These are phyloP conservation scores for Bilobella aurantiaca DNA, from an alignment of 1,140 invertebrate species.

Conservation along the genomic window DNA sequence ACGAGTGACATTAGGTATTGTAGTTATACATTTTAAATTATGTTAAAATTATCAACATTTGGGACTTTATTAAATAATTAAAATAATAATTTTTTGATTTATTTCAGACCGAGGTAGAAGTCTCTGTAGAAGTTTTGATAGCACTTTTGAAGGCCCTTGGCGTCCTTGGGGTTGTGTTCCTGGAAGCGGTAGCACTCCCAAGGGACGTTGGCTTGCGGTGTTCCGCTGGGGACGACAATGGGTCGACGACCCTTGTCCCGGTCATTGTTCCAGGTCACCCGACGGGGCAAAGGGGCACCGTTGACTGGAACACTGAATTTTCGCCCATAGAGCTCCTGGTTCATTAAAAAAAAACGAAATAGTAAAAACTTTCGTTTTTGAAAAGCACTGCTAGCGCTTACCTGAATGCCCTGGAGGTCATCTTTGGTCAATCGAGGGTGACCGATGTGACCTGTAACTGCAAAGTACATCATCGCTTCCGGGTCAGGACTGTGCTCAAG, in stretches of 20 bases:
- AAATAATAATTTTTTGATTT: no score
- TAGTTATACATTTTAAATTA: no score
- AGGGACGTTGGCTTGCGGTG: neutral
- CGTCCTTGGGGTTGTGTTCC: neutral
- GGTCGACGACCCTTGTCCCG: neutral
- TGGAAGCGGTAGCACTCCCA: conserved; percentile 9
- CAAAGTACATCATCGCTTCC: neutral
- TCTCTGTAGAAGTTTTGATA: conserved; percentile 11
- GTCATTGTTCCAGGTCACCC: neutral
- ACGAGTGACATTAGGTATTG: no score
- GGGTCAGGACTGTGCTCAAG: neutral
- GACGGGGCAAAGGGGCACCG: neutral
- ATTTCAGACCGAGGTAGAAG: no score
- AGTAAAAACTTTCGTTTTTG: neutral
- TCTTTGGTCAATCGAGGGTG: neutral
- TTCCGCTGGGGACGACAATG: conserved; percentile 1
- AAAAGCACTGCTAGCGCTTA: neutral
- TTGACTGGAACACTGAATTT: no score
- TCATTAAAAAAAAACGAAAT: no score
- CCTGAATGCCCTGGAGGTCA: neutral
- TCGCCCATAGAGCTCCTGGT: neutral
- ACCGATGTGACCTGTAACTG: neutral
- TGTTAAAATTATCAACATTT: no score
- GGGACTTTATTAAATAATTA: no score
- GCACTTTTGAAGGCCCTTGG: neutral